A percentile compares a stretch with the other conserved stretches of the same genome.
Evolutionary conservation across 2,113 vertebrate genomes (phyloP).

Genomic region (Fregetta grallaria): DNA sequence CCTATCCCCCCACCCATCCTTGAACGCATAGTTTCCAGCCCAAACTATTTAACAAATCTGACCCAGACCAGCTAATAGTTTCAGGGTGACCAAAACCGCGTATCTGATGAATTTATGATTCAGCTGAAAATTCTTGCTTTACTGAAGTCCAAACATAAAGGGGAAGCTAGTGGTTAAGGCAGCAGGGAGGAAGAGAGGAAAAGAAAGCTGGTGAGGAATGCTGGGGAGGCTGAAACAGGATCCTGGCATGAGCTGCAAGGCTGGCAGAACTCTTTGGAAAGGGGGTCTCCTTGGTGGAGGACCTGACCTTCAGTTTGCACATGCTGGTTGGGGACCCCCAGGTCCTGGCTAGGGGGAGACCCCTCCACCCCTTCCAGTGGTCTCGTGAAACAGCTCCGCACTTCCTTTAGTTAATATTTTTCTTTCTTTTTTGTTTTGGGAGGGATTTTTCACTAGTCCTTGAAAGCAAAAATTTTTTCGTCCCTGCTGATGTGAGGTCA

Average conservation of each 20-base stretch:
- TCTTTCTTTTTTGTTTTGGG: background rate
- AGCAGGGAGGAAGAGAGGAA: background rate
- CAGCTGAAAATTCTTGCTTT: background rate
- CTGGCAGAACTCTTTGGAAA: background rate
- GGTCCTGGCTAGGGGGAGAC: background rate
- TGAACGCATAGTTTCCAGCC: background rate
- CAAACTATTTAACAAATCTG: constrained; percentile 7
- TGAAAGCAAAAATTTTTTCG: background rate
- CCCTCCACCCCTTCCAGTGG: background rate
- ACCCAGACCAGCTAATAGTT: constrained; percentile 1
- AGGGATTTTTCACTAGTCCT: background rate
- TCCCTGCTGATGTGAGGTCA: background rate
- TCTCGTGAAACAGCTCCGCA: background rate
- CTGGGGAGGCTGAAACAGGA: background rate
- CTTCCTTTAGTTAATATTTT: background rate
- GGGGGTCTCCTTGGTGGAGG: background rate
- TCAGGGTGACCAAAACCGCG: background rate
- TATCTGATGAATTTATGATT: background rate
- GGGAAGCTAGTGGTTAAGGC: constrained; percentile 21
- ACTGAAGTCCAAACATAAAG: background rate
- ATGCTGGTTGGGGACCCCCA: background rate
- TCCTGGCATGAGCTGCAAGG: background rate
- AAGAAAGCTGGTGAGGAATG: background rate
- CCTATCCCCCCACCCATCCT: background rate
- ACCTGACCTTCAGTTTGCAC: background rate